phyloP scores from a whole-genome alignment of 1,140 invertebrate genomes.

The Drosophila triauraria region DNA sequence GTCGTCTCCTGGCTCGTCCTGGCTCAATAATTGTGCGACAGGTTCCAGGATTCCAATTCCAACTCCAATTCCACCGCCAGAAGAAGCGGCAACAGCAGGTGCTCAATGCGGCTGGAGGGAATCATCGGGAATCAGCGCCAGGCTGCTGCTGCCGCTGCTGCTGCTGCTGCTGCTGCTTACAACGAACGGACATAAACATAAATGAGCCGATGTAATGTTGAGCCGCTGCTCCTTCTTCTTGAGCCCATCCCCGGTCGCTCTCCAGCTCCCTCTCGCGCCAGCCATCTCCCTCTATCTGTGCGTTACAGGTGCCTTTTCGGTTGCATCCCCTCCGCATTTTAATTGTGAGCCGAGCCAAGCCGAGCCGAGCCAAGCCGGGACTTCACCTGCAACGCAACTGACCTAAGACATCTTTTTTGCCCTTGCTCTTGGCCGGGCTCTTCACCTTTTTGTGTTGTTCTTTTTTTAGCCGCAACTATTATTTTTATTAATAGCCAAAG shows the following conservation, averaged over 20 bases:
- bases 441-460: conserved; percentile 52
- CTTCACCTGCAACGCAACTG: conserved; percentile 79
- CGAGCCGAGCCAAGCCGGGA: conserved; percentile 15
- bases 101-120: conserved; percentile 62
- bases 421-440: conserved; percentile 66
- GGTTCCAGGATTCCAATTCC: conserved; percentile 69
- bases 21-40: conserved; percentile 80
- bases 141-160: conserved; percentile 16
- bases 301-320: conserved; percentile 54
- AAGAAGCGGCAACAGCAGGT: conserved; percentile 69
- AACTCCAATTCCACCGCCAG: conserved; percentile 9
- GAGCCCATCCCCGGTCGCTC: conserved; percentile 24
- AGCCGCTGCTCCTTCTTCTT: conserved; percentile 45
- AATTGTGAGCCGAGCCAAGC: conserved; percentile 68
- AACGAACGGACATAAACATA: conserved; percentile 84
- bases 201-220: conserved; percentile 81
- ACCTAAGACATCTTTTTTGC: conserved; percentile 82
- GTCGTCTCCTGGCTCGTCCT: conserved; percentile 50
- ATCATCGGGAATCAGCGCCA: conserved; percentile 74
- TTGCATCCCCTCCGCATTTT: conserved; percentile 63
- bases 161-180: conserved; percentile 54
- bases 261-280: conserved; percentile 4
- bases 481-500: conserved; percentile 84
- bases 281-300: conserved; percentile 61
- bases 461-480: conserved; percentile 76